A percentile compares a stretch with the other conserved stretches of the same genome.
These are phyloP conservation scores for Solenodon paradoxus DNA, from an alignment of 2,113 vertebrate genomes.

Conservation along the genomic window DNA sequence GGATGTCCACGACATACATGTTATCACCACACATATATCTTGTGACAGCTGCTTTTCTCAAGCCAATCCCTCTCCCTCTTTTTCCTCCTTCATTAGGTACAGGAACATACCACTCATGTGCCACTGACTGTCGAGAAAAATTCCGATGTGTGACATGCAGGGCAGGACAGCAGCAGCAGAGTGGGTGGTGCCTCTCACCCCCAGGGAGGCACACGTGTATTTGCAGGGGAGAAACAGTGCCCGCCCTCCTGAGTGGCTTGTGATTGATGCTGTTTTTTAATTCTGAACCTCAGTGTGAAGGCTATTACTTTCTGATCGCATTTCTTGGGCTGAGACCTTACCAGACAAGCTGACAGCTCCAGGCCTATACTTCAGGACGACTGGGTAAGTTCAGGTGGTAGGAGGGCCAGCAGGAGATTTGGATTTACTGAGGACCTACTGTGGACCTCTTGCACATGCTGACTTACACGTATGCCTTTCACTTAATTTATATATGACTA, in stretches of 20 bases:
- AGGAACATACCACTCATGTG: background rate
- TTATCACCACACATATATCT: no score
- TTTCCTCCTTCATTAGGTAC: background rate
- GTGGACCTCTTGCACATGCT: background rate
- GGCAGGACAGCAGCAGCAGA: background rate
- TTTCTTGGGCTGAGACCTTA: background rate
- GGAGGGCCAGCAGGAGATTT: background rate
- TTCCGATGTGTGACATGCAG: background rate
- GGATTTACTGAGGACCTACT: background rate
- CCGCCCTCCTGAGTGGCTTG: background rate
- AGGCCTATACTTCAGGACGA: background rate
- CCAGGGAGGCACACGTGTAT: background rate
- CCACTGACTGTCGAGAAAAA: background rate
- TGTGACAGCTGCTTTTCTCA: slow-evolving; percentile 47
- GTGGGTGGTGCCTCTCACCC: background rate
- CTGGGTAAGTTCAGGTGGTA: background rate
- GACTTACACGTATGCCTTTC: background rate
- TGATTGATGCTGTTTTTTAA: background rate
- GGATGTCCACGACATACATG: no score
- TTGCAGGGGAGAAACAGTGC: background rate
- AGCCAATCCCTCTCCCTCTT: slow-evolving; percentile 1
- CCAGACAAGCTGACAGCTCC: background rate
- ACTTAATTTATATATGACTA: background rate
- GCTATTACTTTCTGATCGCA: background rate
- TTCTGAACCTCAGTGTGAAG: background rate